Evolutionary conservation across 2,113 vertebrate species (phyloP).

Genomic region (Sylvietta virens): DNA sequence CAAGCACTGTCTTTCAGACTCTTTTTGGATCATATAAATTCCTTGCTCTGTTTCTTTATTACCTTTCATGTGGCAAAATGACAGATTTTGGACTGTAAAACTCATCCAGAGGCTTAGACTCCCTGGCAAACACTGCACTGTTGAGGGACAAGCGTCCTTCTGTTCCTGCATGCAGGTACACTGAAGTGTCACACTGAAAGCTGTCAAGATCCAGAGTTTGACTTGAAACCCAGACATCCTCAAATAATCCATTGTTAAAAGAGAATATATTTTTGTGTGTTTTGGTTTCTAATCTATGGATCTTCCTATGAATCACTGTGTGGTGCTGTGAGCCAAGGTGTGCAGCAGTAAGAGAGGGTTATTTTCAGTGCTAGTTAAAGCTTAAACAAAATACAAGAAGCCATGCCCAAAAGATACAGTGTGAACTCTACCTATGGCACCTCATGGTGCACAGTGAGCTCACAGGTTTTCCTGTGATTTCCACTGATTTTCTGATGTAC

Average conservation of each 20-base stretch:
- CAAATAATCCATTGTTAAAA: background rate
- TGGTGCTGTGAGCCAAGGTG: background rate
- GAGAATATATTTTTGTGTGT: background rate
- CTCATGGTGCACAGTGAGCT: constrained; percentile 81
- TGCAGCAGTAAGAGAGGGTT: background rate
- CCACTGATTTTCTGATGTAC: constrained; percentile 79
- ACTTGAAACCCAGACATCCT: background rate
- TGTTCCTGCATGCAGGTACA: background rate
- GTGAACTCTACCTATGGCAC: constrained; percentile 76
- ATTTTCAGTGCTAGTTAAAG: background rate
- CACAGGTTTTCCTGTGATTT: constrained; percentile 78
- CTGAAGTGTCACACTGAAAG: background rate
- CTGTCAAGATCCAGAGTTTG: background rate
- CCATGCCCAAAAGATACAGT: background rate
- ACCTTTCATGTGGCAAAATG: background rate
- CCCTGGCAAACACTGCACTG: background rate
- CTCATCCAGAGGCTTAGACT: background rate
- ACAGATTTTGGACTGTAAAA: background rate
- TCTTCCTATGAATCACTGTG: background rate
- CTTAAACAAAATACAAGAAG: background rate
- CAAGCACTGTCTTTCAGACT: constrained; percentile 76
- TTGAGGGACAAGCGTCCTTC: background rate
- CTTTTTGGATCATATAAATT: background rate
- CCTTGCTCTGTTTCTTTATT: background rate
- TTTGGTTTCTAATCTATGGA: background rate